A percentile compares a stretch with the other conserved stretches of the same genome.
Conservation (phyloP, 53 echinoderm and acorn worm genomes). For the Apostichopus leukothele region DNA sequence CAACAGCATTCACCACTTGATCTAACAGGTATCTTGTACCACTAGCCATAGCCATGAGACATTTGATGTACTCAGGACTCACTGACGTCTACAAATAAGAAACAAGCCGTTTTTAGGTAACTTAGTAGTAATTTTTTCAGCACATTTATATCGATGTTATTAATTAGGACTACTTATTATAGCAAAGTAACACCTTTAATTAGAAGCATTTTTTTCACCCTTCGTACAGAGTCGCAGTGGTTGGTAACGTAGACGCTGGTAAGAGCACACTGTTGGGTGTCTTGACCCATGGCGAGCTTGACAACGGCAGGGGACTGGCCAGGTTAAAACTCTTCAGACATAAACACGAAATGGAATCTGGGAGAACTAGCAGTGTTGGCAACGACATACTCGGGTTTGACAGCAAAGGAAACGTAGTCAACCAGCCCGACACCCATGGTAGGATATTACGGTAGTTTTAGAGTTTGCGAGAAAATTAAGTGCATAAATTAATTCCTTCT, state of each 20-base stretch:
- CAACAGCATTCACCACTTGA: too few relatives aligned
- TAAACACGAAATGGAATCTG: conserved; percentile 98
- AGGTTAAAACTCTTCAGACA: conserved; percentile 95
- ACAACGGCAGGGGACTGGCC: conserved; percentile 96
- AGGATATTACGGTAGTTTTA: conserved; percentile 19
- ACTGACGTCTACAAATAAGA: too few relatives aligned
- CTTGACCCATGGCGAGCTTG: conserved; percentile 93
- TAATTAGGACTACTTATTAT: too few relatives aligned
- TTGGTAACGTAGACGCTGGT: conserved; percentile 97
- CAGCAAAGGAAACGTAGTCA: conserved; percentile 91
- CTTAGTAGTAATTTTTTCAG: too few relatives aligned
- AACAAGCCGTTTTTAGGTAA: too few relatives aligned
- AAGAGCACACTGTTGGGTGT: conserved; percentile 97
- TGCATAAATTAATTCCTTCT: too few relatives aligned
- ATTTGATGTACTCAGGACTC: too few relatives aligned
- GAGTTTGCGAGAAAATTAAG: too few relatives aligned
- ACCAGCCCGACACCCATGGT: conserved; percentile 96
- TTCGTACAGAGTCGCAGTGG: conserved; percentile 83
- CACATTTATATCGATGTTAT: too few relatives aligned
- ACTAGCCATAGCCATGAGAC: too few relatives aligned
- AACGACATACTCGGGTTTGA: conserved; percentile 97
- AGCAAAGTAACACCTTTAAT: too few relatives aligned
- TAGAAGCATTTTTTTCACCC: neutral
- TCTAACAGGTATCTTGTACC: too few relatives aligned
- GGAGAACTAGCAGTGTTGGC: conserved; percentile 96